Base-by-base conservation (phyloP, 2,888 invertebrate species). In the Aspidiotus rigidus region DNA sequence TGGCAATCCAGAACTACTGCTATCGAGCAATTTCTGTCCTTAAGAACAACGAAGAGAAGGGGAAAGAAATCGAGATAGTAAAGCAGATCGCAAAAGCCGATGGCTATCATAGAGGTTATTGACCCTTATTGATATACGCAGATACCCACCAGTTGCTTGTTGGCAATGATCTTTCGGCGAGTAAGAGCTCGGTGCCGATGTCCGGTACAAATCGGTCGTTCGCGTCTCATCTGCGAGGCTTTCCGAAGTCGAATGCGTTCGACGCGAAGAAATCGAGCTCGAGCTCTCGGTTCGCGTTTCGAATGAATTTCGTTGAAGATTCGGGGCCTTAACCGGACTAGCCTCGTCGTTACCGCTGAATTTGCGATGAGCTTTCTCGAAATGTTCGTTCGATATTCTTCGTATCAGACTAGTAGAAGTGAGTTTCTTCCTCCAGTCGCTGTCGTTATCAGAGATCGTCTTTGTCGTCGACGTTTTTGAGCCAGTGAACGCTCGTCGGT, bases 91-190 rank as follows among this genome's bases (percentile, higher is more conserved):
- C n/a, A n/a, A n/a, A n/a, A n/a, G n/a, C n/a, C n/a, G n/a, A n/a
- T n/a, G n/a, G n/a, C n/a, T n/a, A n/a, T n/a, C n/a, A n/a, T n/a
- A n/a, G n/a, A n/a, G n/a, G n/a, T n/a, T 28, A 28, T 28, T 28
- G 28, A 28, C 28, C 28, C 28, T 28, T 28, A 28, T 5, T 28
- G 28, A 28, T 28, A 5, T 28, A 28, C 28, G 28, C 5, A 28
- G 28, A 60, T 10, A 64, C 73, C 74, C 74, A 81, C 81, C 81
- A 74, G 85, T 83, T 77, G 85, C 87, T 75, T 88, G 86, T 74
- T 87, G 86, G 76, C 86, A 89, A 77, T 88, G 89, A 69, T 87
- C 88, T 76, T 87, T 87, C 13, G 89, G 87, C 0, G 89, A 89
- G 73, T 85, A 87, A 74, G 86, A 13, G 17, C 59, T 17, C 8